Evolutionary conservation across 2,113 vertebrate genomes (phyloP), one percentile per base, ranked within the genome.

Genomic region (Monopterus albus): DNA sequence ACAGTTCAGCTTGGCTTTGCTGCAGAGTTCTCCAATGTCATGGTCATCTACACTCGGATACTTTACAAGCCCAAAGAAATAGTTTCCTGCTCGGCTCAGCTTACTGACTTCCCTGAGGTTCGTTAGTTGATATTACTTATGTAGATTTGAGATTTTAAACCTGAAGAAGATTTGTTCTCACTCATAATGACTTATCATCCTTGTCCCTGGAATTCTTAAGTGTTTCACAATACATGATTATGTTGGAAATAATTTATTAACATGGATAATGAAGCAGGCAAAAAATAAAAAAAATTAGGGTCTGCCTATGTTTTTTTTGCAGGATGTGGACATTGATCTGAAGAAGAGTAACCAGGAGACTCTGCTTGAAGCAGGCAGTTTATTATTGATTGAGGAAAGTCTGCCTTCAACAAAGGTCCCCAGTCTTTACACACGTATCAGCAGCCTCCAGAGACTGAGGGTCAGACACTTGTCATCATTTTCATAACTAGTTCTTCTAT

Each of bases 11-110:
- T 96, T 59, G 94, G 95, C 42, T 96, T 96, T 0, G 95, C 95
- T 0, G 95, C 95, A 0, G 95, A 96, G 84, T 96, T 96, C 88
- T 96, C 95, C 81, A 96, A 96, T 86, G 78, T 96, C 75, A 95
- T 96, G 95, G 93, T 96, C 76, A 94, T 96, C 82, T 96, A 95
- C 83, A 93, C 94, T 0, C 91, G 93, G 0, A 91, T 96, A 58
- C 78, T 95, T 53, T 82, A 91, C 11, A 75, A 88, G 31, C 94
- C 94, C 0, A 6, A 38, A 62, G 92, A 94, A 45, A 87, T 96
- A 3, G 9, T 56, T 2, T 78, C 81, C 51, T 96, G 95, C 2
- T 89, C 87, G 33, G 94, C 94, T 60, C 92, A 93, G 65, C 92
- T 96, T 7, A 93, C 86, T 0, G 91, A 95, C 80, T 92, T 96